Evolutionary conservation across 2,797 vertebrate species (phyloP).

Genomic region (Myoxocephalus aenaeus): DNA sequence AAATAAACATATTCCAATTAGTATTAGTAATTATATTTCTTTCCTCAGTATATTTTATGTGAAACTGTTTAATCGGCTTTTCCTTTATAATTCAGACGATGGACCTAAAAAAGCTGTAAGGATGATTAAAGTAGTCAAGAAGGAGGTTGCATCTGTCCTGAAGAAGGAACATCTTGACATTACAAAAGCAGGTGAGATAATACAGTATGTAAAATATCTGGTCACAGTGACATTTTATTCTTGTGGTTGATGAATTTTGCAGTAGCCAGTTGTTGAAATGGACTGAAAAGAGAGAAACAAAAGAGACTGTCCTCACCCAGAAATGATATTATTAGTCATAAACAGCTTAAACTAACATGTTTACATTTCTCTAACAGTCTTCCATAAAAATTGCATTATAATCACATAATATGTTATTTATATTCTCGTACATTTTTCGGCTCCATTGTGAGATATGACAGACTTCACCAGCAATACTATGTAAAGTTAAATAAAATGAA

Average conservation of each 20-base stretch:
- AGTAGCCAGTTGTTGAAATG: neutral
- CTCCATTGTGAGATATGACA: neutral
- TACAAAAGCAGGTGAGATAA: conserved; percentile 68
- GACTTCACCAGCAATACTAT: neutral
- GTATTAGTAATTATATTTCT: too few species aligned
- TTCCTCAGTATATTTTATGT: neutral
- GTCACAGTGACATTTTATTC: neutral
- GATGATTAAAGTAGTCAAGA: conserved; percentile 44
- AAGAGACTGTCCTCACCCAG: neutral
- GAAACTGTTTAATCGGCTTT: neutral
- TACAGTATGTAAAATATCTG: neutral
- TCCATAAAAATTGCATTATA: too few species aligned
- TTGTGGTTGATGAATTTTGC: neutral
- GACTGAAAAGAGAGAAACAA: neutral
- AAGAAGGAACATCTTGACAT: conserved; percentile 70
- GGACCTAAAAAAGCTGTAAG: conserved; percentile 31
- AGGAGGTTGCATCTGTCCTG: conserved; percentile 38
- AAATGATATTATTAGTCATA: too few species aligned
- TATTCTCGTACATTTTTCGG: too few species aligned
- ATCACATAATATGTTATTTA: too few species aligned
- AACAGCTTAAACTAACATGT: too few species aligned
- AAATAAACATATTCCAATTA: too few species aligned
- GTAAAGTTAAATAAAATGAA: neutral
- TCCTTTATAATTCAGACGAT: conserved; percentile 41
- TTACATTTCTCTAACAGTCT: too few species aligned